Conservation (phyloP, 2,888 invertebrate species). For the Muscina levida region DNA sequence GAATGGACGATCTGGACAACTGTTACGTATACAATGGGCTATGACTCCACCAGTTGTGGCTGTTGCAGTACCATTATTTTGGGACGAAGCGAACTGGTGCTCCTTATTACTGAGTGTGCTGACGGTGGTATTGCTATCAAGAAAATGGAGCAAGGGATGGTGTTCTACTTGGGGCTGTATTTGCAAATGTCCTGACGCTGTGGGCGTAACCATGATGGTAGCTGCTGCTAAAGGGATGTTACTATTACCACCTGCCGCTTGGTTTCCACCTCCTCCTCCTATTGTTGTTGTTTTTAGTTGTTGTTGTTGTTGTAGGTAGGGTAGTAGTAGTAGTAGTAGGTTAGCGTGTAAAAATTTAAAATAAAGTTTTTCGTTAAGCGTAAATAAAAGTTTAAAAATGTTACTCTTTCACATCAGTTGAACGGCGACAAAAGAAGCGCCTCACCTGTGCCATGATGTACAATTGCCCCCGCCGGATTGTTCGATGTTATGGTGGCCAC, state of each 20-base stretch:
- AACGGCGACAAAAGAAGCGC: slow-evolving; percentile 76
- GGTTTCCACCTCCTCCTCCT: slow-evolving; percentile 57
- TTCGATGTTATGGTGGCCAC: slow-evolving; percentile 63
- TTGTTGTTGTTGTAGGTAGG: slow-evolving; percentile 59
- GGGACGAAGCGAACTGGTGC: slow-evolving; percentile 64
- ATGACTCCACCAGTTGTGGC: slow-evolving; percentile 67
- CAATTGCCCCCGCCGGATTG: slow-evolving; percentile 52
- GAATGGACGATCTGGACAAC: slow-evolving; percentile 75
- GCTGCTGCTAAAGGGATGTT: slow-evolving; percentile 65
- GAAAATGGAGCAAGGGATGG: slow-evolving; percentile 76
- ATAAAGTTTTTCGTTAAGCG: slow-evolving; percentile 78
- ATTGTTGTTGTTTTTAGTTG: no score
- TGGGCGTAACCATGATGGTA: slow-evolving; percentile 64
- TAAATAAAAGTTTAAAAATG: slow-evolving; percentile 75
- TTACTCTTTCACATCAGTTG: slow-evolving; percentile 69
- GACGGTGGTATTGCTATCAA: slow-evolving; percentile 76
- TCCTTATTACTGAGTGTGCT: slow-evolving; percentile 74
- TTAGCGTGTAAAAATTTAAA: slow-evolving; percentile 78
- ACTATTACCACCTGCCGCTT: slow-evolving; percentile 55
- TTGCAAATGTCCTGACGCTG: slow-evolving; percentile 61
- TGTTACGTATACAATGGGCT: slow-evolving; percentile 65
- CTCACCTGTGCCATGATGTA: slow-evolving; percentile 68
- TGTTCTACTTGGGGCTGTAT: slow-evolving; percentile 74
- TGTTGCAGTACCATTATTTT: slow-evolving; percentile 67
- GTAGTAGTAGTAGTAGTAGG: slow-evolving; percentile 66